These are phyloP conservation scores for Myotis davidii DNA, from an alignment of 2,113 vertebrate species.

Conservation along the genomic window DNA sequence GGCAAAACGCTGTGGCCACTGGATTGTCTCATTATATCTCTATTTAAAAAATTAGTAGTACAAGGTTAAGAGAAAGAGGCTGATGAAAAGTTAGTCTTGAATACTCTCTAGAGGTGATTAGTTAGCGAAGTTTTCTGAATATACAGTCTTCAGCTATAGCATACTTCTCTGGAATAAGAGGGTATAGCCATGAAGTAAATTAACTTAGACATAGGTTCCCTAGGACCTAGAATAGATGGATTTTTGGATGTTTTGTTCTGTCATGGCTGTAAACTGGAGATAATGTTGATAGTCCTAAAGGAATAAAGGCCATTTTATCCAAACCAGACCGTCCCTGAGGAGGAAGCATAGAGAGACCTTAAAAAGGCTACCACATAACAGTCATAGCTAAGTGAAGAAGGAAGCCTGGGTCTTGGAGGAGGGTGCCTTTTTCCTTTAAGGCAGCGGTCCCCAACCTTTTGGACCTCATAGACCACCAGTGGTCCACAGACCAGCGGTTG, in stretches of 20 bases:
- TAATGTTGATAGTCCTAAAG: conserved; percentile 15
- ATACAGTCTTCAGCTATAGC: not conserved
- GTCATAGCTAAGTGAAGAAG: conserved; percentile 16
- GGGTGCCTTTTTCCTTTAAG: not conserved
- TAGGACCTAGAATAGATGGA: not conserved
- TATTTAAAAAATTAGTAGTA: conserved; percentile 13
- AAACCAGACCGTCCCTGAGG: not conserved
- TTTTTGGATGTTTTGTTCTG: conserved; percentile 30
- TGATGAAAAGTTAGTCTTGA: not conserved
- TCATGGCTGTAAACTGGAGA: conserved; percentile 34
- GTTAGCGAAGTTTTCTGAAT: not conserved
- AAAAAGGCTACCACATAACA: not conserved
- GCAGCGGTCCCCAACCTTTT: no score
- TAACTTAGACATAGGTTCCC: conserved; percentile 18
- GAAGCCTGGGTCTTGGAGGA: not conserved
- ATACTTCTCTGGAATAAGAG: conserved; percentile 33
- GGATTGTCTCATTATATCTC: conserved; percentile 23
- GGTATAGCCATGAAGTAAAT: not conserved
- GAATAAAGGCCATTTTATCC: conserved; percentile 29
- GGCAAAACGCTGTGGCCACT: not conserved
- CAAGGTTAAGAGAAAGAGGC: conserved; percentile 3
- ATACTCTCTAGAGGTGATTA: not conserved
- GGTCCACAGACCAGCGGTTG: no score
- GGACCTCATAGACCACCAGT: no score
- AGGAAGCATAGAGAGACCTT: not conserved